Base-by-base conservation (phyloP, 1,140 invertebrate species). In the Leptinotarsa texana region DNA sequence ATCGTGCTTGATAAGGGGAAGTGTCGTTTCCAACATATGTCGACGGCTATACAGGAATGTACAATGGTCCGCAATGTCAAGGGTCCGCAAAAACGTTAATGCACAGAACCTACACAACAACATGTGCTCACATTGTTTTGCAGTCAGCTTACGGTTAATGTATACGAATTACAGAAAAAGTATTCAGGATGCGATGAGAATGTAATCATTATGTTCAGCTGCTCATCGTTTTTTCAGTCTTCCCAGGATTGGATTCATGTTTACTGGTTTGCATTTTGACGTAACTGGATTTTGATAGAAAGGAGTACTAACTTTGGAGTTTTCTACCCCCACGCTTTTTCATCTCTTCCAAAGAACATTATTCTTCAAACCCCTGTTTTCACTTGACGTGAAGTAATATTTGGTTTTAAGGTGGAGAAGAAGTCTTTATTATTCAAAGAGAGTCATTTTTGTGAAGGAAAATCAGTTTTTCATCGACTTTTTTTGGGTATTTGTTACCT, bases 71-170 rank as follows among this genome's bases (percentile, higher is more conserved):
- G 27, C 5, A 27, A 27, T 27, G 27, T 57, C 51, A 57, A 57
- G 51, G 51, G 51, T 57, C 17, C 51, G 51, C 51, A 57, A 57
- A 57, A 57, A 57, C 51, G 51, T 57, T 57, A 57, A 57, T 57
- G 51, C 17, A 57, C 51, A 57, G 15, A 57, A 57, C n/a, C 51
- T 18, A 57, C 13, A 57, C 17, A 18, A 51, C 49, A 51, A 13
- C 51, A 57, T 57, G n/a, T 57, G 51, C 13, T 57, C 51, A 57
- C 15, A 57, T 57, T 57, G 51, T 57, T 57, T n/a, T 57, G 51
- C 51, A 57, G 51, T 57, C 51, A 57, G 51, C 51, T 18, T 57
- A 57, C 51, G 51, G 51, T 57, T 17, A 57, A 57, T 57, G 13
- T 57, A 57, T 57, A 57, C 51, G 51, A 57, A 57, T 57, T 57